Base-by-base conservation (phyloP, 2,113 vertebrate species). In the Capreolus pygargus region DNA sequence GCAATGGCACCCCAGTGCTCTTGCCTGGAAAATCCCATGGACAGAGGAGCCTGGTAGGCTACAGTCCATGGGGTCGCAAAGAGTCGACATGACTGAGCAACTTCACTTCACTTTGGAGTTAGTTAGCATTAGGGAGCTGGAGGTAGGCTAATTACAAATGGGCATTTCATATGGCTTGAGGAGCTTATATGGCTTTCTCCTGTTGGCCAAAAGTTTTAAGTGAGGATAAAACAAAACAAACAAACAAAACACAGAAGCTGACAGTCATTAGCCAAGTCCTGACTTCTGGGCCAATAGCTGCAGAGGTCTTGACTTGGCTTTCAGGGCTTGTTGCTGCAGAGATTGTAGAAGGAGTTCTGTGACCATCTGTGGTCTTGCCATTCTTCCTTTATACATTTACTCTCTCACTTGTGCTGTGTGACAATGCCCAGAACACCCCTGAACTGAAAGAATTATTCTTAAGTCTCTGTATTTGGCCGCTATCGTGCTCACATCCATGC, bases 331-430 rank as follows among this genome's bases (percentile, higher is more conserved):
- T 60, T 58, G 14, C 30, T 85, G 6, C 1, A 23, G 7, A 81
- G 43, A 14, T 25, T 47, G 36, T 39, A 7, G 3, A 14, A 23
- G 2, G 28, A 19, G 39, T 36, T 27, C 16, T 17, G 4, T 14
- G 27, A 2, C 14, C 17, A 15, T 6, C 8, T 30, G n/a, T 5
- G 9, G 8, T 27, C 43, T 61, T 12, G 1, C 21, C n/a, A 45
- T 45, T 86, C 39, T 27, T 58, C 36, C 58, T 27, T 83, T 39
- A 21, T 28, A 4, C 1, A 86, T 36, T 88, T 14, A 54, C 3
- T n/a, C 17, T 93, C 1, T 93, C 1, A 19, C 7, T 64, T 86
- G 3, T 55, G 6, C 43, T 92, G 4, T 30, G 21, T 74, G 47
- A 45, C 3, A 67, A 5, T 33, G 2, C 36, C 50, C 27, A 45